Conservation (phyloP, 1,140 invertebrate species). For the Ooceraea biroi region DNA sequence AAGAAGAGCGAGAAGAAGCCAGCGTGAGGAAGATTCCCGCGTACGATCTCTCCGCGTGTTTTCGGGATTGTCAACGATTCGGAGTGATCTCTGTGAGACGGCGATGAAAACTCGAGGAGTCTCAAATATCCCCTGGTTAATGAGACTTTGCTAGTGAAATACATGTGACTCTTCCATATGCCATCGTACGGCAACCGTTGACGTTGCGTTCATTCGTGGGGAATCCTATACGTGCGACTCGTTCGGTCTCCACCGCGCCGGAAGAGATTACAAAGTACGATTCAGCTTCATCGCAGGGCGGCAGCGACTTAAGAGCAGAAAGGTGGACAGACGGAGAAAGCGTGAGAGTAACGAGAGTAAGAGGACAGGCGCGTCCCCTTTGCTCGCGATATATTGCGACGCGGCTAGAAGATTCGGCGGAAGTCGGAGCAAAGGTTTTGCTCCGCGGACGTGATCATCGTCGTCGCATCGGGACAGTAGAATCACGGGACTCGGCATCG, state of each 20-base stretch:
- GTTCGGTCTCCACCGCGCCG: slow-evolving; percentile 12
- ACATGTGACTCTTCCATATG: neutral
- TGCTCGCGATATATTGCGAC: slow-evolving; percentile 1
- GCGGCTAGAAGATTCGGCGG: slow-evolving; percentile 11
- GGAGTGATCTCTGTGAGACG: slow-evolving; percentile 18
- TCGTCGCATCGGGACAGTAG: slow-evolving; percentile 67
- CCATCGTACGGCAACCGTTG: neutral
- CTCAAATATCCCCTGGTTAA: neutral
- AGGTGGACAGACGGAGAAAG: neutral
- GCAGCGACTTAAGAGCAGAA: neutral
- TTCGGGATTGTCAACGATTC: neutral
- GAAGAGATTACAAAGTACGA: slow-evolving; percentile 1
- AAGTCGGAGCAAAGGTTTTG: slow-evolving; percentile 49
- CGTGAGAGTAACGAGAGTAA: neutral
- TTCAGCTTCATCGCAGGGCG: slow-evolving; percentile 6
- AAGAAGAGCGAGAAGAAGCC: slow-evolving; percentile 13
- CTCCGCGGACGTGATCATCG: slow-evolving; percentile 50
- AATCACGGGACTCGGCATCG: slow-evolving; percentile 70
- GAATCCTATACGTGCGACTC: neutral
- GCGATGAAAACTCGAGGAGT: slow-evolving; percentile 1
- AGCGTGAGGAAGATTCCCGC: neutral
- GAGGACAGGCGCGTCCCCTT: neutral
- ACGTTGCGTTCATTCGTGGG: neutral
- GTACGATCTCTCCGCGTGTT: neutral
- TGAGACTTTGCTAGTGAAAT: neutral